Conservation (phyloP, 2,888 invertebrate species). For the Odontocerum albicorne region DNA sequence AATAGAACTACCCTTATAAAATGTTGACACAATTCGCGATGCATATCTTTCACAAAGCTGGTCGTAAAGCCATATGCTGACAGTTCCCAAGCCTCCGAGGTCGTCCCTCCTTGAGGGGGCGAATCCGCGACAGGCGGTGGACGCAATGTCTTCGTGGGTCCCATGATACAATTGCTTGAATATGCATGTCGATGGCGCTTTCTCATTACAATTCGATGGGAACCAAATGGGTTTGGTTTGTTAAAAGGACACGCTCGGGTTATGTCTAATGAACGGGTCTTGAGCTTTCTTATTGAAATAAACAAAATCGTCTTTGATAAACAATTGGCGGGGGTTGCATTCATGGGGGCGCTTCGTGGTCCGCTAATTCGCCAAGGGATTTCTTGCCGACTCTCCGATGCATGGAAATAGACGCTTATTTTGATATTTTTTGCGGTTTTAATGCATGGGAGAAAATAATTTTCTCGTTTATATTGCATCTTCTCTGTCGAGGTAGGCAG, state of each 20-base stretch:
- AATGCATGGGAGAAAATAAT: constrained; percentile 1
- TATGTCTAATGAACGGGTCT: constrained; percentile 30
- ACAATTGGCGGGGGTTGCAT: no score
- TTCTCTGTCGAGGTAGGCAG: no score
- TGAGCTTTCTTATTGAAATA: constrained; percentile 27
- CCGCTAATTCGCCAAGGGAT: constrained; percentile 3
- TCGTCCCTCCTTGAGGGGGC: no score
- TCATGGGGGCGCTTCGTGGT: no score
- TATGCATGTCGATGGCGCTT: constrained; percentile 14
- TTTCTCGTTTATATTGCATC: not conserved
- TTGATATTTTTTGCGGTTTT: constrained; percentile 11
- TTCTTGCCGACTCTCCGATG: constrained; percentile 4
- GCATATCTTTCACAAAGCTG: no score
- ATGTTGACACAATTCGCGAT: no score
- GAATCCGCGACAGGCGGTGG: constrained; percentile 17
- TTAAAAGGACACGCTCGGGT: constrained; percentile 35
- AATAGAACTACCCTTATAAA: no score
- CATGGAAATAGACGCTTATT: constrained; percentile 2
- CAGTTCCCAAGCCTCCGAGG: constrained; percentile 26
- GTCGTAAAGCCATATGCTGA: constrained; percentile 34
- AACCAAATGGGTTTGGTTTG: constrained; percentile 27
- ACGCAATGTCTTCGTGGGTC: constrained; percentile 13
- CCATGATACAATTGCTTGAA: constrained; percentile 9
- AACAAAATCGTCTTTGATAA: constrained; percentile 5
- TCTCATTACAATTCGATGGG: constrained; percentile 31